A percentile compares a stretch with the other conserved stretches of the same genome.
Evolutionary conservation across 2,888 invertebrate species (phyloP).

Genomic region (Lypha dubia): DNA sequence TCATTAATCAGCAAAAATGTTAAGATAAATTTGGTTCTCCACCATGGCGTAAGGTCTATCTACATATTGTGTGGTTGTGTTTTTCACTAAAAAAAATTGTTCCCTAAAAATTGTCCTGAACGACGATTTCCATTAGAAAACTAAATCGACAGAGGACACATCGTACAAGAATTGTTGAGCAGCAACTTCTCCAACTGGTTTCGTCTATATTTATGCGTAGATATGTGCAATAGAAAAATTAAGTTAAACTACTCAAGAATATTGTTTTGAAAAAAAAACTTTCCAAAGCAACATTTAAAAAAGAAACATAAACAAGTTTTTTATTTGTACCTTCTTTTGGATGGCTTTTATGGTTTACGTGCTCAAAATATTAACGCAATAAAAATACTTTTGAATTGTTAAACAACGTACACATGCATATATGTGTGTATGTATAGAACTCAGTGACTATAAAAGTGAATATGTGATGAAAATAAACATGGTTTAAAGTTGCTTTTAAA

Average conservation of each 20-base stretch:
- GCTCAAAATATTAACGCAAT: conserved; percentile 75
- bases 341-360: conserved; percentile 80
- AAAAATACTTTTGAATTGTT: not conserved
- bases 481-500: conserved; percentile 5
- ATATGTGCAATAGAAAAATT: not conserved
- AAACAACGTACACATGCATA: not conserved
- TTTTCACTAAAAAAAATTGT: too few relatives aligned
- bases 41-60: too few relatives aligned
- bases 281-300: conserved; percentile 8
- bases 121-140: too few relatives aligned
- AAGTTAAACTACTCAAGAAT: not conserved
- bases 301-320: conserved; percentile 30
- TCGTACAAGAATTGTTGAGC: too few relatives aligned
- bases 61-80: too few relatives aligned
- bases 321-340: conserved; percentile 74
- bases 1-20: too few relatives aligned
- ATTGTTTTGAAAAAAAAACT: not conserved
- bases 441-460: not conserved
- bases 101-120: too few relatives aligned
- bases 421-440: not conserved
- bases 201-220: not conserved
- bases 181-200: too few relatives aligned
- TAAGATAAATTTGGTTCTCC: too few relatives aligned
- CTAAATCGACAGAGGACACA: too few relatives aligned
- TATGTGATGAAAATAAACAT: conserved; percentile 8